Conservation (phyloP, 2,888 invertebrate genomes). For the Chrysodeixis includens region DNA sequence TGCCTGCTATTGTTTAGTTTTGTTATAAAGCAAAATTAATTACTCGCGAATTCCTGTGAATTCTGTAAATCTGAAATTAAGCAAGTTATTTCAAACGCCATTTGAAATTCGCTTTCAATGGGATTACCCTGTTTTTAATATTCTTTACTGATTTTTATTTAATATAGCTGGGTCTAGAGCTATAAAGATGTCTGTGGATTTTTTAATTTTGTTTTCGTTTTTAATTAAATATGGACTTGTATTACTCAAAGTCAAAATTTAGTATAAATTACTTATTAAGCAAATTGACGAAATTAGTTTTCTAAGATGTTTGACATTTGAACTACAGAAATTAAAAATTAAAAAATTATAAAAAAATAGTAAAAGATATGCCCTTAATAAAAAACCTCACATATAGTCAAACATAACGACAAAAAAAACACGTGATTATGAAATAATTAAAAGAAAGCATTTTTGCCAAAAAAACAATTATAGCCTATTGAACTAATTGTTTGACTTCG, state of each 20-base stretch:
- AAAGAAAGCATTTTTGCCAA: no score
- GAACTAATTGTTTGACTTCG: background rate
- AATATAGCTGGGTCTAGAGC: constrained; percentile 27
- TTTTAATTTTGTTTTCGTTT: constrained; percentile 51
- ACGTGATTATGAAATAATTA: no score
- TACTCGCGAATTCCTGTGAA: background rate
- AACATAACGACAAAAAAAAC: no score
- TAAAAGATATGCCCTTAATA: no score
- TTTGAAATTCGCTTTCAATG: constrained; percentile 23
- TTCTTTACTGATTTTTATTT: constrained; percentile 26
- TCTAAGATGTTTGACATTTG: constrained; percentile 45
- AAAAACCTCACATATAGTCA: no score
- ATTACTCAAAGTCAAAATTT: constrained; percentile 42
- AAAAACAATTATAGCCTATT: constrained; percentile 2
- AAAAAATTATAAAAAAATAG: no score
- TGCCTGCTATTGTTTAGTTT: constrained; percentile 3
- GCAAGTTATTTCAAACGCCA: constrained; percentile 7
- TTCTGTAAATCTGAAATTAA: constrained; percentile 7
- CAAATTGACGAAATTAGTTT: constrained; percentile 39
- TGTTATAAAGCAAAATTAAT: constrained; percentile 1
- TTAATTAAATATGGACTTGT: constrained; percentile 58
- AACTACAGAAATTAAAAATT: no score
- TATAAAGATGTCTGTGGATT: constrained; percentile 39
- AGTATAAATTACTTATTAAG: constrained; percentile 49
- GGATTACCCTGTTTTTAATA: constrained; percentile 37